These are phyloP conservation scores for Macroramphosus scolopax DNA, from an alignment of 2,797 vertebrate genomes.

Conservation along the genomic window DNA sequence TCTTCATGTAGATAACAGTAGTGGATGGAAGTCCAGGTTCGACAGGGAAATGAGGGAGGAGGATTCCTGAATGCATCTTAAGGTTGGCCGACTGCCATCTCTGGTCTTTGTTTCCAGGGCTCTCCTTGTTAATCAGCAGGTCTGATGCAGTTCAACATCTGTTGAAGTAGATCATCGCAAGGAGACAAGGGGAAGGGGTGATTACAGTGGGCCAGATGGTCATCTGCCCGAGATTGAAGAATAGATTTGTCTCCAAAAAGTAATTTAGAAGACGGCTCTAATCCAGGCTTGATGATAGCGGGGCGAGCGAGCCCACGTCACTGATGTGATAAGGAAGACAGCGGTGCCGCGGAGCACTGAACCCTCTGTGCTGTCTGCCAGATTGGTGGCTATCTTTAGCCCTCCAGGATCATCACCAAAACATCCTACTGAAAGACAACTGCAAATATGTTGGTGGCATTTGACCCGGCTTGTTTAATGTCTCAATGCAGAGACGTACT, in stretches of 20 bases:
- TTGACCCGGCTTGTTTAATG: conserved; percentile 15
- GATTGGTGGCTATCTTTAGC: conserved; percentile 64
- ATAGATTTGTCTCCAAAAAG: conserved; percentile 82
- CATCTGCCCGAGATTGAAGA: conserved; percentile 76
- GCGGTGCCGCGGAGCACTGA: conserved; percentile 22
- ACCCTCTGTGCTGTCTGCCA: conserved; percentile 35
- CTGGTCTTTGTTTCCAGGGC: conserved; percentile 23
- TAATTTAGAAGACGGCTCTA: conserved; percentile 80
- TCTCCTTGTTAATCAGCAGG: conserved; percentile 58
- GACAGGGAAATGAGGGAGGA: conserved; percentile 3
- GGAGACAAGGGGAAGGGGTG: conserved; percentile 41
- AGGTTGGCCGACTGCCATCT: conserved; percentile 5
- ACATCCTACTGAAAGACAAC: conserved; percentile 21
- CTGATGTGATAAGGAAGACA: conserved; percentile 61
- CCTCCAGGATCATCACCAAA: conserved; percentile 33
- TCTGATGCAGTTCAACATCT: conserved; percentile 67
- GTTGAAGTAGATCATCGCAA: conserved; percentile 54
- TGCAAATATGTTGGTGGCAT: conserved; percentile 1
- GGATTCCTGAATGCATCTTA: conserved; percentile 47
- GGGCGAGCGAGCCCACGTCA: conserved; percentile 56
- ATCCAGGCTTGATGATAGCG: conserved; percentile 74
- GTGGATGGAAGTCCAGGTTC: conserved; percentile 15
- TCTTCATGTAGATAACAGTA: neutral
- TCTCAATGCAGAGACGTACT: no score
- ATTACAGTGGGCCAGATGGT: conserved; percentile 77